Evolutionary conservation across 2,113 vertebrate genomes (phyloP), one percentile per base, ranked within the genome.

Genomic region (Seriola rivoliana): DNA sequence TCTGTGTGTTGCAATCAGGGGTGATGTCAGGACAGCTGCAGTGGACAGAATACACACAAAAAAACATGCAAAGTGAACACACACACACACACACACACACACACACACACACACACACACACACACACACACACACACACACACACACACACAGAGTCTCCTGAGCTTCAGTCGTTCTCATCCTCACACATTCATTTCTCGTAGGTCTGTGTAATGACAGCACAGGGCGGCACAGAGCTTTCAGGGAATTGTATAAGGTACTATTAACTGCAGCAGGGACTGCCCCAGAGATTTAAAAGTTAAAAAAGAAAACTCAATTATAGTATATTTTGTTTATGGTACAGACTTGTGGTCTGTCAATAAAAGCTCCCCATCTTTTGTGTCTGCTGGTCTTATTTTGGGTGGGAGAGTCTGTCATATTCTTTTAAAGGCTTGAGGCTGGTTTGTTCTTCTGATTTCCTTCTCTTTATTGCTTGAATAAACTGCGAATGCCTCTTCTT

Each of bases 21-120:
- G 71, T 88, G 92, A 86, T 85, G 78, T 91, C 80, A 91, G 80
- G 87, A 84, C 88, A 90, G 77, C 91, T 85, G 85, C 65, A 80
- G 57, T 4, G 13, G 55, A 66, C 50, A 66, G 75, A 66, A 44
- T 16, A 60, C 64, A 21, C 11, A 17, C 13, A 23, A 9, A 63
- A 21, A 70, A 19, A 70, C 34, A 52, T 12, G 50, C 23, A 71
- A 19, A 63, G 23, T 40, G 1, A 52, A 55, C 36, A 57, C 52
- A 17, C 13, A 68, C 32, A 55, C 29, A 55, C 36, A 57, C 52
- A 29, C 29, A 29, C 29, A 29, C 29, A 29, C 29, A 29, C 29
- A 29, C 29, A 29, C 29, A 29, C 29, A 29, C 29, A 29, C 29
- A 29, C 29, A 29, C 25, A 29, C 25, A 29, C 25, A 29, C 25